Evolutionary conservation across 2,888 invertebrate species (phyloP).

Genomic region (Strigamia transsilvanica): DNA sequence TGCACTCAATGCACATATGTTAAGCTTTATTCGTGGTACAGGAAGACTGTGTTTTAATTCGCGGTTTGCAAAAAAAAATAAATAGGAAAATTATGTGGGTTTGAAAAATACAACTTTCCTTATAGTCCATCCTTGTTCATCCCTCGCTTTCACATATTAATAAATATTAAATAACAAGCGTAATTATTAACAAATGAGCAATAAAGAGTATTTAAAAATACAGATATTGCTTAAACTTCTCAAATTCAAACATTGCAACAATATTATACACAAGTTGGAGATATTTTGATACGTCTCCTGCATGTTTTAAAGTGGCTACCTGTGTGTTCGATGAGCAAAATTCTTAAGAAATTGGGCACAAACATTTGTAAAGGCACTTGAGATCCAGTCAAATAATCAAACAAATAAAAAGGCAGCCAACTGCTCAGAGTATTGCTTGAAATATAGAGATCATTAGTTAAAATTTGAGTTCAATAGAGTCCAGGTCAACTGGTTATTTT

Average conservation of each 20-base stretch:
- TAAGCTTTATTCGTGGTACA: slow-evolving; percentile 35
- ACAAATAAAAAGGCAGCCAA: neutral
- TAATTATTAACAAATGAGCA: neutral
- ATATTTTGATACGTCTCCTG: neutral
- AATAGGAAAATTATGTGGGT: neutral
- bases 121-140: neutral
- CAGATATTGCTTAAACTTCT: neutral
- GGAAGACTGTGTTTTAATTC: slow-evolving; percentile 36
- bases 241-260: neutral
- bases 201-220: slow-evolving; percentile 9
- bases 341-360: slow-evolving; percentile 18
- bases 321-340: slow-evolving; percentile 8
- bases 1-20: slow-evolving; percentile 40
- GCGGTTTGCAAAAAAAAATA: neutral
- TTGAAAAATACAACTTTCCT: neutral
- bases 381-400: neutral
- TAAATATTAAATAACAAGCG: slow-evolving; percentile 23
- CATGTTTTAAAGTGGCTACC: neutral
- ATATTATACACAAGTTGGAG: neutral
- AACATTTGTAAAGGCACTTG: slow-evolving; percentile 41
- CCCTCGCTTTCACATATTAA: neutral
- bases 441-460: slow-evolving; percentile 9
- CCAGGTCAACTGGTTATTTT: slow-evolving; percentile 5
- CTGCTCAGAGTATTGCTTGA: slow-evolving; percentile 4
- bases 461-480: neutral